These are phyloP conservation scores for Turdus rufiventris DNA, from an alignment of 2,113 vertebrate genomes.

Conservation along the genomic window DNA sequence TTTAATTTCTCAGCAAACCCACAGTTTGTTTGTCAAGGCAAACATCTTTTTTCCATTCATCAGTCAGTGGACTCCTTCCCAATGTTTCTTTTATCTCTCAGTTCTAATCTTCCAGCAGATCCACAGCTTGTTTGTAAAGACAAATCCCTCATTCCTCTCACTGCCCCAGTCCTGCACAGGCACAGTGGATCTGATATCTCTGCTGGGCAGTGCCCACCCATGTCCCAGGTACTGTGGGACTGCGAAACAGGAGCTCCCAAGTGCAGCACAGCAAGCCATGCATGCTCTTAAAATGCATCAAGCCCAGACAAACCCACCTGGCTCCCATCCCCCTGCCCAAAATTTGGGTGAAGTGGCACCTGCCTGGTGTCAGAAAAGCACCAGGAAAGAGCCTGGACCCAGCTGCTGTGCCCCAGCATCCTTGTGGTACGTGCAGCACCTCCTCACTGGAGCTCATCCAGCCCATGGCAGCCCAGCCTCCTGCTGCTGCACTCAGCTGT, in stretches of 20 bases:
- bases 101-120: no score
- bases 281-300: rapidly evolving
- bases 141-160: no score
- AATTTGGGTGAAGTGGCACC: not conserved
- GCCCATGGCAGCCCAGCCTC: not conserved
- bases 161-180: not conserved
- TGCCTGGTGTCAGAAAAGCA: no score
- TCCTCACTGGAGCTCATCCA: rapidly evolving
- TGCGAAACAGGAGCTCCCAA: not conserved
- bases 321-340: not conserved
- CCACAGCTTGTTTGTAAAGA: no score
- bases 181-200: rapidly evolving
- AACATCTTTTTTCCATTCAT: no score
- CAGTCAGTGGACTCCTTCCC: no score
- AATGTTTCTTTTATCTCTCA: no score
- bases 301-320: not conserved
- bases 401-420: not conserved
- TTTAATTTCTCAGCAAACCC: no score
- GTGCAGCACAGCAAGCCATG: not conserved
- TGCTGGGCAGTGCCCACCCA: rapidly evolving
- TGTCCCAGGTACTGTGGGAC: not conserved
- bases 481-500: not conserved
- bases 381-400: no score
- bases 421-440: rapidly evolving
- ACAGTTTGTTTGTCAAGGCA: no score